Conservation (phyloP, 2,113 vertebrate genomes). For the Actinemys pallida region DNA sequence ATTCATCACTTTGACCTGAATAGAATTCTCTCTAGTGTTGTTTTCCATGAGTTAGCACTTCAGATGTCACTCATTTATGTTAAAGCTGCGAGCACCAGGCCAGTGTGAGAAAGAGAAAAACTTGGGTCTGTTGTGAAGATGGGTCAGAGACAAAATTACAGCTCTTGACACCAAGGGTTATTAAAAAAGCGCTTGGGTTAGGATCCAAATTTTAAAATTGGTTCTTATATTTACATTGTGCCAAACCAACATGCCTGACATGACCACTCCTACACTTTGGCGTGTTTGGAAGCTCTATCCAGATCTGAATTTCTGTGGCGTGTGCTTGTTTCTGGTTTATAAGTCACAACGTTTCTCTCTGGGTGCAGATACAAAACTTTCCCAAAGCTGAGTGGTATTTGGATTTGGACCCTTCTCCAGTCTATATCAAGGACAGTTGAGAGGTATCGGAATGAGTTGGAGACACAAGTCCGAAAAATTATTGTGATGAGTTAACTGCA, state of each 20-base stretch:
- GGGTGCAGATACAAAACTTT: not conserved
- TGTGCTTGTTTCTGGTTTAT: not conserved
- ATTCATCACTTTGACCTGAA: not conserved
- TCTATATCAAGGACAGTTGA: not conserved
- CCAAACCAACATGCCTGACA: not conserved
- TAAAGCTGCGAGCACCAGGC: not conserved
- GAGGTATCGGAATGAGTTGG: not conserved
- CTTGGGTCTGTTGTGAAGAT: fast-evolving
- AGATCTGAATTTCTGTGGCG: not conserved
- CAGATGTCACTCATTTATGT: not conserved
- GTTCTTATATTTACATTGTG: not conserved
- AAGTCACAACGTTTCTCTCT: not conserved
- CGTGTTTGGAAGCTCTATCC: not conserved
- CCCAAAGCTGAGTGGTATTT: not conserved
- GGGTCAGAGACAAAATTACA: not conserved
- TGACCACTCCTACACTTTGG: not conserved
- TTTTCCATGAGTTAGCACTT: not conserved
- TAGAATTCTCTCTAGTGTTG: not conserved
- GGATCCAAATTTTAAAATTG: not conserved
- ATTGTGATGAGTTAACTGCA: not conserved
- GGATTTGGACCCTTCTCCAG: not conserved
- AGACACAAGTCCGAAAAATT: not conserved
- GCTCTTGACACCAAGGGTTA: not conserved
- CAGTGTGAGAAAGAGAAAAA: not conserved
- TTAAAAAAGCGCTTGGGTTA: not conserved